Evolutionary conservation across 1,140 invertebrate species (phyloP).

Genomic region (Sinonovacula constricta): DNA sequence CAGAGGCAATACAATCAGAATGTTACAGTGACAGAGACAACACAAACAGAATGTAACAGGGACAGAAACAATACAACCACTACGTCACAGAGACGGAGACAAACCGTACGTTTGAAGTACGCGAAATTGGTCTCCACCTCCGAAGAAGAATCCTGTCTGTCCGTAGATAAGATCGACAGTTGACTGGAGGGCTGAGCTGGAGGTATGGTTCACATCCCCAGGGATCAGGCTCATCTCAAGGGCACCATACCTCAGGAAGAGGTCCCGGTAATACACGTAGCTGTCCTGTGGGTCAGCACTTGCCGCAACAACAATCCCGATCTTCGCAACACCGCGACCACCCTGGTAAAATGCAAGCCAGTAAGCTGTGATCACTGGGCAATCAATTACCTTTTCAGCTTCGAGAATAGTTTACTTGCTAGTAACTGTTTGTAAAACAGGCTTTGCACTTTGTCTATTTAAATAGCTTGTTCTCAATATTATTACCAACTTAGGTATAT

Average conservation of each 20-base stretch:
- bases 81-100: too few species aligned
- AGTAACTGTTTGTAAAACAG: neutral
- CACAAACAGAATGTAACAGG: too few species aligned
- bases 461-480: too few species aligned
- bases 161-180: conserved; percentile 57
- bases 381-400: neutral
- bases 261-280: conserved; percentile 54
- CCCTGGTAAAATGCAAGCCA: conserved; percentile 57
- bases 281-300: conserved; percentile 51
- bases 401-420: neutral
- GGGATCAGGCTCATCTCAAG: conserved; percentile 53
- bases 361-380: neutral
- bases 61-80: too few species aligned
- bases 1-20: too few species aligned
- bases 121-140: conserved; percentile 71
- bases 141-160: conserved; percentile 73
- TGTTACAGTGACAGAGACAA: too few species aligned
- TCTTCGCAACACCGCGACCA: conserved; percentile 59
- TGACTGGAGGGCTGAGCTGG: conserved; percentile 33
- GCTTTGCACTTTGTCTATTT: too few species aligned
- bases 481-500: too few species aligned
- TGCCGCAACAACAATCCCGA: conserved; percentile 63
- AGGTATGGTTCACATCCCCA: conserved; percentile 55
- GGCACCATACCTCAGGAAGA: conserved; percentile 58
- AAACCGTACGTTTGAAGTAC: conserved; percentile 65